Percentiles rank a stretch among this genome's conserved stretches.
Conservation (phyloP, 2,113 vertebrate genomes). For the Phainopepla nitens region DNA sequence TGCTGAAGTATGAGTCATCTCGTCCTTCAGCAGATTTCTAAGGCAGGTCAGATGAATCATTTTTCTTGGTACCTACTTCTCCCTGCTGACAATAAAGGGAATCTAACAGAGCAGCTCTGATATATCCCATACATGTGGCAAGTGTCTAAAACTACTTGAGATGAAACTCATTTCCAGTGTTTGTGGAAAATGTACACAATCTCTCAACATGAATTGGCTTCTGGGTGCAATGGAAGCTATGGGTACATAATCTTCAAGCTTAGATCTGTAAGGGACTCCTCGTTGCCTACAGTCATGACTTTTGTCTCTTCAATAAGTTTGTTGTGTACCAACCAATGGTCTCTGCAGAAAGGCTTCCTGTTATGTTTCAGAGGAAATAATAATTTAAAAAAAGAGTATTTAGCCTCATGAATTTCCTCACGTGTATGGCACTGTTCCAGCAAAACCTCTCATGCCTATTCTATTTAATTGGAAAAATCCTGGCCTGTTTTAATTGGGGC, state of each 20-base stretch:
- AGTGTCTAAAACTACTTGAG: not conserved
- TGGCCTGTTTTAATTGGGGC: not conserved
- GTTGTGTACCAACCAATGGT: not conserved
- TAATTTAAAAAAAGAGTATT: not conserved
- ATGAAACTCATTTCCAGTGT: not conserved
- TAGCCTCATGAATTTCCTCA: not conserved
- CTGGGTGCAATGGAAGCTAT: not conserved
- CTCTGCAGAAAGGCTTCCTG: not conserved
- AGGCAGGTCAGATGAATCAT: constrained; percentile 1
- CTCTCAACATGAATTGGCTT: not conserved
- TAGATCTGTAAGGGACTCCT: not conserved
- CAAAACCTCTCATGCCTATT: not conserved
- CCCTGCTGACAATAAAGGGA: not conserved
- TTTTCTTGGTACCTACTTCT: constrained; percentile 14
- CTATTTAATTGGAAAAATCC: not conserved
- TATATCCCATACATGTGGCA: not conserved
- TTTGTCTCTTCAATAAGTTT: not conserved
- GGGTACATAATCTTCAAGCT: not conserved
- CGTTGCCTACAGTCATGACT: not conserved
- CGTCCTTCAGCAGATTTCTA: not conserved
- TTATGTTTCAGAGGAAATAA: not conserved
- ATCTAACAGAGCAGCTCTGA: not conserved
- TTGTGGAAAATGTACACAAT: not conserved
- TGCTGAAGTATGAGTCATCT: constrained; percentile 31
- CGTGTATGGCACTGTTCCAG: not conserved